Percentiles rank a stretch among this genome's conserved stretches.
These are phyloP conservation scores for Drosophila nr. fundita DNA, from an alignment of 2,888 invertebrate species.

Conservation along the genomic window DNA sequence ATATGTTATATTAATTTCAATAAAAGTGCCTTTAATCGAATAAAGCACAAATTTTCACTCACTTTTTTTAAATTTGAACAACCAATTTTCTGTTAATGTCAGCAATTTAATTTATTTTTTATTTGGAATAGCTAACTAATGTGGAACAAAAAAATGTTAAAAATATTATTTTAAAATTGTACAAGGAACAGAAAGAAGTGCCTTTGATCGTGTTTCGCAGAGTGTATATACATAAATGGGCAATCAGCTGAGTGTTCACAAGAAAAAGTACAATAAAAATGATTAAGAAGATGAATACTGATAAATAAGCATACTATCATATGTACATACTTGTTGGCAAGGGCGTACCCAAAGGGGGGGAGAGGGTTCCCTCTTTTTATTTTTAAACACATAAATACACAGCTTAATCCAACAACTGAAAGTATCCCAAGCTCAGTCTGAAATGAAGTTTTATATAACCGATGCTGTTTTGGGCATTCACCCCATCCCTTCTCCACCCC, in stretches of 20 bases:
- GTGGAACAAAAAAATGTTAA: neutral
- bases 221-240: conserved; percentile 12
- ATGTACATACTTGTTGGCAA: conserved; percentile 6
- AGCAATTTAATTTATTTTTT: neutral
- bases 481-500: neutral
- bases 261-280: conserved; percentile 28
- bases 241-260: conserved; percentile 43
- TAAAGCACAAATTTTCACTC: neutral
- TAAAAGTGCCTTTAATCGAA: neutral
- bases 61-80: neutral
- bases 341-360: neutral
- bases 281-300: conserved; percentile 14
- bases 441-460: neutral
- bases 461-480: neutral
- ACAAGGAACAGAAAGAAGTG: neutral
- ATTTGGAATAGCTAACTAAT: neutral
- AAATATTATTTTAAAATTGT: neutral
- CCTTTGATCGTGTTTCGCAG: neutral
- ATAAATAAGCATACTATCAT: conserved; percentile 3
- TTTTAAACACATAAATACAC: neutral
- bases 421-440: neutral
- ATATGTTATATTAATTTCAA: neutral
- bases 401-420: neutral
- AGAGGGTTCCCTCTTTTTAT: too few relatives aligned
- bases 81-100: neutral